phyloP scores from a whole-genome alignment of 2,113 vertebrate species.

The Heteronetta atricapilla region DNA sequence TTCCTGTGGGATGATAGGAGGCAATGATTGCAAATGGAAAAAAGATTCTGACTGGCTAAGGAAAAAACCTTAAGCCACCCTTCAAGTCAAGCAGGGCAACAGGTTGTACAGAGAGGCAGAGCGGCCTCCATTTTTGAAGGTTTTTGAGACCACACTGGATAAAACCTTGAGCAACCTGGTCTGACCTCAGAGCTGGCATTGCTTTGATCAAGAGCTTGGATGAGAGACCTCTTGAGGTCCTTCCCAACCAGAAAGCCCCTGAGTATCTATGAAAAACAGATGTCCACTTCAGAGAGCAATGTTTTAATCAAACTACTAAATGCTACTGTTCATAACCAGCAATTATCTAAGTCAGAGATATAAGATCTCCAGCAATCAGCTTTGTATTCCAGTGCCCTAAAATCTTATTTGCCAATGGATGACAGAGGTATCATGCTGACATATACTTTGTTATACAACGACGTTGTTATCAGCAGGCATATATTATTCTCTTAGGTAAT shows the following conservation, averaged over 20 bases:
- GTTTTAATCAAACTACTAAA: background rate
- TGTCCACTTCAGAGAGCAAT: background rate
- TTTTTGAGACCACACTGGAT: background rate
- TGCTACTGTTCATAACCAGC: background rate
- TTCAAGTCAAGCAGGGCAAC: background rate
- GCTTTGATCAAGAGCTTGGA: background rate
- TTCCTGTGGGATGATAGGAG: background rate
- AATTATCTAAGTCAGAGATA: background rate
- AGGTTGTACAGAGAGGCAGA: background rate
- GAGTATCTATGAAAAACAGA: background rate
- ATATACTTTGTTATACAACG: background rate
- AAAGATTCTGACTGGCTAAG: background rate
- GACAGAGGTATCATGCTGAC: background rate
- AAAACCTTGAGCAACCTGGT: background rate
- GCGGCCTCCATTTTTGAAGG: background rate
- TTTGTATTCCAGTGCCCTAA: background rate
- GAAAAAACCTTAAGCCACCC: background rate
- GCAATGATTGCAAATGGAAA: background rate
- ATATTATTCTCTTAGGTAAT: background rate
- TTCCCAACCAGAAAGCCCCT: background rate
- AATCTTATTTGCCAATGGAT: background rate
- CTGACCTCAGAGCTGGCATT: background rate
- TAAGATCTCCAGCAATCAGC: background rate
- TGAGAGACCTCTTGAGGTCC: background rate
- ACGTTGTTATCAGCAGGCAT: background rate